phyloP scores from a whole-genome alignment of 1,140 invertebrate species.

The Hylaeus volcanicus region DNA sequence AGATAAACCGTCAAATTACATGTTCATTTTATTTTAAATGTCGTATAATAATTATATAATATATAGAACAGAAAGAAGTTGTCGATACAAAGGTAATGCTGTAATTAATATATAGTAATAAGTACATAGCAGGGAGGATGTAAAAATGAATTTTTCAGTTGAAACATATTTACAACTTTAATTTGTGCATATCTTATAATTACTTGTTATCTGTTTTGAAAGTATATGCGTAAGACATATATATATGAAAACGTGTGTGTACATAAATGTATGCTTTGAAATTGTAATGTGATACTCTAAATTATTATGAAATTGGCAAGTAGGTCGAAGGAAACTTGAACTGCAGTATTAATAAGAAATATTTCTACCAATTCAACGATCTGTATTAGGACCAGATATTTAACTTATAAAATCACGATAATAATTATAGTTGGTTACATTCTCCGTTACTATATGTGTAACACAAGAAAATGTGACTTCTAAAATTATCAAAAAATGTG shows the following conservation, averaged over 20 bases:
- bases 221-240: background rate
- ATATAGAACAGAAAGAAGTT: constrained; percentile 42
- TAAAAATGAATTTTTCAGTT: constrained; percentile 5
- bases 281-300: background rate
- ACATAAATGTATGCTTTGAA: background rate
- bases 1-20: background rate
- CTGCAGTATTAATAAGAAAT: constrained; percentile 31
- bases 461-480: background rate
- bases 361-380: constrained; percentile 11
- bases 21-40: constrained; percentile 16
- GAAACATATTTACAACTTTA: constrained; percentile 10
- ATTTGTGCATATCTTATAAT: constrained; percentile 15
- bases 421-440: constrained; percentile 7
- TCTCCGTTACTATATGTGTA: background rate
- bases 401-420: constrained; percentile 23
- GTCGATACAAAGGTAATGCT: constrained; percentile 29
- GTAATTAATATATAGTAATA: constrained; percentile 18
- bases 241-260: background rate
- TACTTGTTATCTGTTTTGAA: constrained; percentile 23
- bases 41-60: constrained; percentile 19
- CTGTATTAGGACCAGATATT: constrained; percentile 33
- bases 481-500: constrained; percentile 2
- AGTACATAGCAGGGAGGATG: constrained; percentile 1
- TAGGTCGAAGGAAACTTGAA: background rate
- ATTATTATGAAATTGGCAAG: constrained; percentile 21